A percentile compares a stretch with the other conserved stretches of the same genome.
Evolutionary conservation across 2,888 invertebrate genomes (phyloP).

Genomic region (Papilio protenor): DNA sequence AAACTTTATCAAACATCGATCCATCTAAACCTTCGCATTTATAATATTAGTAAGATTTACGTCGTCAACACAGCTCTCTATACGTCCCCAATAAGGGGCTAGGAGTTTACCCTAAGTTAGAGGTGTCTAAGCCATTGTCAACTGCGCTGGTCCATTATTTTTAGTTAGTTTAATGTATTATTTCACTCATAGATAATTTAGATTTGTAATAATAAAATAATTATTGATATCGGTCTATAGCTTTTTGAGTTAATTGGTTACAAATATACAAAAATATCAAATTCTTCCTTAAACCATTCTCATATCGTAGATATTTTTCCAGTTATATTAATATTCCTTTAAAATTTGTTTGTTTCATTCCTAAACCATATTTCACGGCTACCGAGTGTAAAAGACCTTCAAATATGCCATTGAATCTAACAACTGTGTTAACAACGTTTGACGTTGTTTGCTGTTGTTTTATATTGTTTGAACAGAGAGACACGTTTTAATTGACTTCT

Average conservation of each 20-base stretch:
- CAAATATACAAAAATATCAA: not conserved
- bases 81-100: no score
- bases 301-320: not conserved
- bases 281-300: not conserved
- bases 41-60: no score
- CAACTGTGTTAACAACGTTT: constrained; percentile 64
- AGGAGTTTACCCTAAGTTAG: no score
- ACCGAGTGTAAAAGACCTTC: constrained; percentile 56
- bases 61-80: no score
- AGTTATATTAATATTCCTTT: not conserved
- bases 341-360: not conserved
- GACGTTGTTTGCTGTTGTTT: constrained; percentile 51
- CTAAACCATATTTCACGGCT: constrained; percentile 49
- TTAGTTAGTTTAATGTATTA: not conserved
- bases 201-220: not conserved
- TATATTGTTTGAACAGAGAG: constrained; percentile 39
- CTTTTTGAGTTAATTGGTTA: not conserved
- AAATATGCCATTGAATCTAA: constrained; percentile 49
- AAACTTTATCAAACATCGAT: no score
- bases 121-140: no score
- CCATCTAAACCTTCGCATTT: no score
- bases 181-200: not conserved
- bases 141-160: no score
- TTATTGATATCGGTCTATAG: not conserved
- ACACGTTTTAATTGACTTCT: constrained; percentile 40